phyloP scores from a whole-genome alignment of 2,888 invertebrate genomes.

The Oxytorus armatus region DNA sequence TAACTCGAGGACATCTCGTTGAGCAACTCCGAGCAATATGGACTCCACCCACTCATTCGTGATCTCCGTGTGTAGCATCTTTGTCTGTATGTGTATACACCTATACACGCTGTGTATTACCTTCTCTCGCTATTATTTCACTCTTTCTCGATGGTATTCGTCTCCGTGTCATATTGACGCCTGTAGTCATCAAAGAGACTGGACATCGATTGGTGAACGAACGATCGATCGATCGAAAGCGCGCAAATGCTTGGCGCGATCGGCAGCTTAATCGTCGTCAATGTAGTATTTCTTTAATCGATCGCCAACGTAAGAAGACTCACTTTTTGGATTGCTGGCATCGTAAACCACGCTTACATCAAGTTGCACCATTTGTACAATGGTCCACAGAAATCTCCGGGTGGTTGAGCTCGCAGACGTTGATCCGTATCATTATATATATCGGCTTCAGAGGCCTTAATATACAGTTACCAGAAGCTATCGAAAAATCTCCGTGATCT shows the following conservation, averaged over 20 bases:
- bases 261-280: conserved; percentile 65
- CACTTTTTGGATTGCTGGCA: conserved; percentile 42
- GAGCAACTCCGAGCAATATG: conserved; percentile 77
- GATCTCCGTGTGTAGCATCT: conserved; percentile 74
- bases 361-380: not conserved
- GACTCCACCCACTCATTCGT: conserved; percentile 82
- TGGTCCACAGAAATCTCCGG: conserved; percentile 26
- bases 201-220: conserved; percentile 40
- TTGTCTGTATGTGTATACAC: conserved; percentile 62
- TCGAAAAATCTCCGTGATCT: conserved; percentile 32
- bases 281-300: conserved; percentile 62
- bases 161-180: conserved; percentile 64
- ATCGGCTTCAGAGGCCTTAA: conserved; percentile 20
- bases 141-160: conserved; percentile 12
- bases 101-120: conserved; percentile 9
- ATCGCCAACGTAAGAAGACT: conserved; percentile 54
- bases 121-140: conserved; percentile 39
- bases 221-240: conserved; percentile 58
- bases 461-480: conserved; percentile 39
- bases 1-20: conserved; percentile 83
- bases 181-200: conserved; percentile 77
- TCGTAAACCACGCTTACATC: too few species aligned
- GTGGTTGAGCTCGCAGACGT: conserved; percentile 25
- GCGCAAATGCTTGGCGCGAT: conserved; percentile 17
- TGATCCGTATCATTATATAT: conserved; percentile 22